Evolutionary conservation across 2,888 invertebrate species (phyloP).

Genomic region (Lithophane socia): DNA sequence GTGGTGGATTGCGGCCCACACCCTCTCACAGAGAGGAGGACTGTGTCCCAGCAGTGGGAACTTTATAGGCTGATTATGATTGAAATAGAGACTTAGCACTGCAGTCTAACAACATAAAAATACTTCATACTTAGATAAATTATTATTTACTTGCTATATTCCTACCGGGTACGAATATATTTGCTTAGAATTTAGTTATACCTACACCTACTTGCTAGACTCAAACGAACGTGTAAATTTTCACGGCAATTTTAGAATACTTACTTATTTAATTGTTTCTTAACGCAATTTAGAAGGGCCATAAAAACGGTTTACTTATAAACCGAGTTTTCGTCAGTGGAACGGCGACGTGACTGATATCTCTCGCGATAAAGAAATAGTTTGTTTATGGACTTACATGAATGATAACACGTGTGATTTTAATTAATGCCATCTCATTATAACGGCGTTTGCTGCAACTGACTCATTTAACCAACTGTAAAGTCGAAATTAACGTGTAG

Average conservation of each 20-base stretch:
- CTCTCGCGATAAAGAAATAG: constrained; percentile 68
- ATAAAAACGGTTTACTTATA: constrained; percentile 71
- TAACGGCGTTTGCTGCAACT: constrained; percentile 69
- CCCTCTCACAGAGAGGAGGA: too few relatives aligned
- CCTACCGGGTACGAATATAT: constrained; percentile 37
- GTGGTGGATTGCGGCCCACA: too few relatives aligned
- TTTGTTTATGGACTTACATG: constrained; percentile 68
- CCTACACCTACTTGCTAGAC: constrained; percentile 22
- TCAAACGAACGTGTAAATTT: constrained; percentile 43
- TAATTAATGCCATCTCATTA: constrained; percentile 65
- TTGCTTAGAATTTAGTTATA: constrained; percentile 43
- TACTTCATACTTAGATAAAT: not conserved
- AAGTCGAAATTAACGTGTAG: constrained; percentile 52
- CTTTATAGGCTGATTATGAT: too few relatives aligned
- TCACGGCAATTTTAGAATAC: constrained; percentile 48
- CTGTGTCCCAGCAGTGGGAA: too few relatives aligned
- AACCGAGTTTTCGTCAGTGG: constrained; percentile 71
- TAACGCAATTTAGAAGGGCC: constrained; percentile 69
- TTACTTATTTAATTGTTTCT: constrained; percentile 70
- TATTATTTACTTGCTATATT: constrained; percentile 16
- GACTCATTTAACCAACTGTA: constrained; percentile 69
- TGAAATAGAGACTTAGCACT: not conserved
- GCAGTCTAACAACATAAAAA: constrained; percentile 5
- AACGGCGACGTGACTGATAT: constrained; percentile 78
- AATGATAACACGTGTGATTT: constrained; percentile 62